Evolutionary conservation across 2,797 vertebrate species (phyloP).

Genomic region (Phaenicophaeus curvirostris): DNA sequence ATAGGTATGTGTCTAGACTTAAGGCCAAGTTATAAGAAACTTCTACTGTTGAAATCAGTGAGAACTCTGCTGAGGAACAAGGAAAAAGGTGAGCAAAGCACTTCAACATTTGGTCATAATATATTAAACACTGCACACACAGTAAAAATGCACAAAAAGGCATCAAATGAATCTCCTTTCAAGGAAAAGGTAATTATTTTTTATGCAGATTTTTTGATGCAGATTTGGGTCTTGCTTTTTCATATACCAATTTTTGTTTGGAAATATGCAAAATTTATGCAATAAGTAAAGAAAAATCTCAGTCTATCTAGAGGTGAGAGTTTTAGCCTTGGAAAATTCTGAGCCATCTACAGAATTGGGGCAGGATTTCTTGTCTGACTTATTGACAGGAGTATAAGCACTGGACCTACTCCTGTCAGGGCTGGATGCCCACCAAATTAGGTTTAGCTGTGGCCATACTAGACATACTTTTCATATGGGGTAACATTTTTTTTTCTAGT

Average conservation of each 20-base stretch:
- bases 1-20: constrained; percentile 24
- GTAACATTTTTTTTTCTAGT: neutral
- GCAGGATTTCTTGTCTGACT: neutral
- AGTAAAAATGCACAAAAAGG: neutral
- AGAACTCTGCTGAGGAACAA: neutral
- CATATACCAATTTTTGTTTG: neutral
- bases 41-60: neutral
- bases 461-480: neutral
- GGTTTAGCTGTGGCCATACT: neutral
- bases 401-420: accelerated
- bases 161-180: neutral
- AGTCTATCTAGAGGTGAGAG: neutral
- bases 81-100: neutral
- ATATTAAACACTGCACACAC: neutral
- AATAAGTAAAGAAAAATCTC: neutral
- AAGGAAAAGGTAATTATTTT: neutral
- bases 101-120: neutral
- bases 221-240: neutral
- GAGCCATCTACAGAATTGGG: neutral
- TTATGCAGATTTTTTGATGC: neutral
- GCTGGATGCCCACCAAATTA: neutral
- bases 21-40: neutral
- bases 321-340: neutral
- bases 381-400: neutral
- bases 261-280: neutral